Base-by-base conservation (phyloP, 2,888 invertebrate genomes). In the Habrosyne pyritoides region DNA sequence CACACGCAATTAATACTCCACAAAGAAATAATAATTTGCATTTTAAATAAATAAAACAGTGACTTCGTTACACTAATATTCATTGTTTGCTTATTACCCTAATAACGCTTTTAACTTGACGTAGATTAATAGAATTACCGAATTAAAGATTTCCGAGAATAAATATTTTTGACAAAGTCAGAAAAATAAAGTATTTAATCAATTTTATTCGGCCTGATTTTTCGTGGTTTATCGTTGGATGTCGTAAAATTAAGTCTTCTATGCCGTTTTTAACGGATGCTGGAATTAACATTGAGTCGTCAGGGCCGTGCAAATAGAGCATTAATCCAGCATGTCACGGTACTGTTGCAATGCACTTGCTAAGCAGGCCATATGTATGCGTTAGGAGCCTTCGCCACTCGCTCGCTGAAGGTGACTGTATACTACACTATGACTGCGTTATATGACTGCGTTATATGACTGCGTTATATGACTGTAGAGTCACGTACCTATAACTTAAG, bases 311-410 rank as follows among this genome's bases (percentile, higher is more conserved):
- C 83, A 77, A 81, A 83, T 81, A 71, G 73, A 75, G 73, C 73
- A 82, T 84, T 82, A 78, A 82, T 81, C 74, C 73, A 71, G 69
- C 79, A 67, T 76, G 78, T 83, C 86, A 84, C 83, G 83, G 70
- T 56, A 52, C 49, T 67, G 77, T 77, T 77, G 86, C 86, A 83
- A 79, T 82, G 84, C 85, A 84, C 69, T 81, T 71, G 73, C 65
- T 84, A 84, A 86, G 72, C 81, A 78, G 77, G 75, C 72, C 60
- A 79, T 89, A 80, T 79, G 84, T 89, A 89, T 89, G 86, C 88
- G 70, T 59, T 60, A 57, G 65, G 77, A 70, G 58, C 63, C 42
- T 67, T 59, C 60, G 68, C 68, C 66, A 60, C 66, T 73, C 73
- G 71, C 71, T 59, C 69, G 65, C 57, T 67, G 76, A 76, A 77